Base-by-base conservation (phyloP, 2,888 invertebrate species). In the Rhimphoctona megacephalus region DNA sequence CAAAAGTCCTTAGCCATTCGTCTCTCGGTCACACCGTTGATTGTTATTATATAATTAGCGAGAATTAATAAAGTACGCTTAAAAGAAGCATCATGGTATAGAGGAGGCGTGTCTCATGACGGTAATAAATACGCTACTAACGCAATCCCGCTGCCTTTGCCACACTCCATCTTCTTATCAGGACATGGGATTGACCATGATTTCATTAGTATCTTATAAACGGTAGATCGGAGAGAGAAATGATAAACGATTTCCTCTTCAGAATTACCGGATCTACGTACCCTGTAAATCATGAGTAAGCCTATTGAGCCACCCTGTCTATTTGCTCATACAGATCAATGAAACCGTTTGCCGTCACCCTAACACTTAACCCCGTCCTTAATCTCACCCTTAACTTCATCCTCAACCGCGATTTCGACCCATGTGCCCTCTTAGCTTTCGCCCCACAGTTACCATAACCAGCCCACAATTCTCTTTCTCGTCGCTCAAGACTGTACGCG, bases 351-450 rank as follows among this genome's bases (percentile, higher is more conserved):
- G 82, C 78, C 85, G 52, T 85, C 85, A 67, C 81, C 85, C 85
- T 67, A 64, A 82, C 82, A 85, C 85, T 85, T 85, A 79, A 85
- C 82, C 85, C 82, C 85, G 85, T 85, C 82, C 79, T 76, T 77
- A 85, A 81, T 81, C 85, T 82, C 85, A 80, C 85, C 82, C 85
- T 85, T 83, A 85, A 82, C 85, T 85, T 83, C 76, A 85, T 85
- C 82, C 82, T 85, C 74, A 83, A 83, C 85, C 85, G 79, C 85
- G 79, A 85, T 82, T 79, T 85, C 82, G 74, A 49, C 43, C 82
- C 79, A 43, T 46, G 74, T 76, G 74, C 82, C 76, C 82, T 83
- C 76, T 76, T 52, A 76, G 74, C 76, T 61, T 46, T 78, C 78
- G 72, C 72, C 77, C 85, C 81, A 30, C 66, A 39, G 70, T 46